Conservation (phyloP, 2,888 invertebrate genomes). For the Priocnemis perturbator region DNA sequence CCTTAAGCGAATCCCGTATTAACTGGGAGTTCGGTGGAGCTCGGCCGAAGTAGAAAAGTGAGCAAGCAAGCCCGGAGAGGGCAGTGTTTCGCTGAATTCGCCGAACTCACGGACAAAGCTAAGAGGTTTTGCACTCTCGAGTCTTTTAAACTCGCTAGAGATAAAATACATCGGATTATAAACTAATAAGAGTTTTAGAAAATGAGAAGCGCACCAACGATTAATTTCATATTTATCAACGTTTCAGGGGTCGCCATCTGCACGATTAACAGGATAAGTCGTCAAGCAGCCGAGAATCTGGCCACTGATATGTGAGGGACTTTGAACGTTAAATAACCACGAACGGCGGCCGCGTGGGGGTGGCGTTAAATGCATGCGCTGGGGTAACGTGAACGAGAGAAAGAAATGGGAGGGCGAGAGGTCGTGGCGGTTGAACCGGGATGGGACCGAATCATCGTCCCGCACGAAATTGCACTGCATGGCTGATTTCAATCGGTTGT, state of each 20-base stretch:
- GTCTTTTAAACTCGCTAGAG: too few relatives aligned
- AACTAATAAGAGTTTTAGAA: not conserved
- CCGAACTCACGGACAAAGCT: too few relatives aligned
- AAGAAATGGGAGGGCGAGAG: not conserved
- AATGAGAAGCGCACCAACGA: not conserved
- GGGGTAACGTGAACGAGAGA: not conserved
- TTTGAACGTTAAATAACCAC: conserved; percentile 36
- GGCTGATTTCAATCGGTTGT: conserved; percentile 37
- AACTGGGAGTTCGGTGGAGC: too few relatives aligned
- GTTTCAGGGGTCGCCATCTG: conserved; percentile 50
- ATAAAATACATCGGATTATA: not conserved
- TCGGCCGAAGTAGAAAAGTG: too few relatives aligned
- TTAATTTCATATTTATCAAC: not conserved
- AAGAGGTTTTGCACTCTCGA: too few relatives aligned
- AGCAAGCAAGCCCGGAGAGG: too few relatives aligned
- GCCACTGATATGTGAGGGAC: conserved; percentile 45
- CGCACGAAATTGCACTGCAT: conserved; percentile 29
- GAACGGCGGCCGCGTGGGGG: not conserved
- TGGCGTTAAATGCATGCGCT: not conserved
- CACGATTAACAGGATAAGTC: conserved; percentile 50
- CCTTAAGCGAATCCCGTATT: too few relatives aligned
- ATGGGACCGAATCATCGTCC: conserved; percentile 3
- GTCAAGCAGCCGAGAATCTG: conserved; percentile 35
- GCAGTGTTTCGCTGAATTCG: too few relatives aligned
- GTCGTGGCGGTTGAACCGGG: not conserved